Conservation (phyloP, 1,140 invertebrate genomes). For the Phocides pigmalion region DNA sequence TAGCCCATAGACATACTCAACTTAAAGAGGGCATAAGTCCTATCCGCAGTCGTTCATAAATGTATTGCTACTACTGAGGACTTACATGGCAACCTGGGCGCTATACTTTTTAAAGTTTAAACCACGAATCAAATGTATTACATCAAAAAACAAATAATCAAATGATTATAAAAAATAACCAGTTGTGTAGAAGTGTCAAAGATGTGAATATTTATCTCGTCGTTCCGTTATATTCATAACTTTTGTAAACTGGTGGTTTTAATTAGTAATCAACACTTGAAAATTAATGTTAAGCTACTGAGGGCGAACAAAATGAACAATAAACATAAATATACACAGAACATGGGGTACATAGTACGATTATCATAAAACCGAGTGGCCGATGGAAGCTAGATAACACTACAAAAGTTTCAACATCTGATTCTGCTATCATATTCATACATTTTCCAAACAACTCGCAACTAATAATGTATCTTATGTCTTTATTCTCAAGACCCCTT, state of each 20-base stretch:
- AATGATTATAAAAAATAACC: too few species aligned
- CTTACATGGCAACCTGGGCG: too few species aligned
- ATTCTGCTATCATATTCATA: conserved; percentile 38
- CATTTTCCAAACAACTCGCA: conserved; percentile 16
- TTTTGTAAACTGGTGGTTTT: conserved; percentile 33
- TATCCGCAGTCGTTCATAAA: too few species aligned
- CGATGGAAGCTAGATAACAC: conserved; percentile 68
- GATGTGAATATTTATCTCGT: neutral
- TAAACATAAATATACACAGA: conserved; percentile 55
- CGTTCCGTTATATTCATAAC: too few species aligned
- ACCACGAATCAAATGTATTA: too few species aligned
- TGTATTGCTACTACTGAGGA: too few species aligned
- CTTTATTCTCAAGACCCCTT: conserved; percentile 17
- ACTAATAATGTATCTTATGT: conserved; percentile 36
- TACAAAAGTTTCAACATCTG: conserved; percentile 70
- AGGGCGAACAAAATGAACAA: conserved; percentile 47
- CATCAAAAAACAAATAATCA: too few species aligned
- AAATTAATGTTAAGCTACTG: conserved; percentile 51
- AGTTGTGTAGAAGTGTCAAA: too few species aligned
- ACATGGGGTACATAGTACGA: conserved; percentile 52
- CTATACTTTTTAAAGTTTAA: too few species aligned
- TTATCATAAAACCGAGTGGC: conserved; percentile 69
- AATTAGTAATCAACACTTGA: conserved; percentile 40
- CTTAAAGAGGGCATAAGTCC: too few species aligned
- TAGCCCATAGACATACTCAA: too few species aligned